Evolutionary conservation across 2,797 vertebrate species (phyloP).

Genomic region (Sandelia bainsii): DNA sequence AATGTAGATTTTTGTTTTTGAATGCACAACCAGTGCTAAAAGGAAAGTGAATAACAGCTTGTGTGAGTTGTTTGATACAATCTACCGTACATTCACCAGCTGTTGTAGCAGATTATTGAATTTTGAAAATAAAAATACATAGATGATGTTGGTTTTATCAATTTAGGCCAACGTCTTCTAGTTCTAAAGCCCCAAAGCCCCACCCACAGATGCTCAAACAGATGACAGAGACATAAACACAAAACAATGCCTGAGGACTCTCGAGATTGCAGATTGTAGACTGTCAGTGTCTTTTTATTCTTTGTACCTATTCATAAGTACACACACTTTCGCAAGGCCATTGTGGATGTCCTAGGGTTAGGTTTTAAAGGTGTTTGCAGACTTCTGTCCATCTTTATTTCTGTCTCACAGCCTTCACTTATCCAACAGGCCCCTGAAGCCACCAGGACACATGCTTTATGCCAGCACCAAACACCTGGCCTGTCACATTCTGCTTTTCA

Average conservation of each 20-base stretch:
- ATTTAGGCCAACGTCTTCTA: no score
- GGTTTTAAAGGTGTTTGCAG: constrained; percentile 32
- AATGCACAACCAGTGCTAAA: no score
- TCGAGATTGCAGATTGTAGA: not conserved
- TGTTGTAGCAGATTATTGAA: no score
- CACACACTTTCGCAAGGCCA: not conserved
- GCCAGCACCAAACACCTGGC: constrained; percentile 19
- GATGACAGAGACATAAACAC: not conserved
- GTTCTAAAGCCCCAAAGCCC: not conserved
- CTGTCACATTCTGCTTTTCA: constrained; percentile 38
- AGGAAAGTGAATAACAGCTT: no score
- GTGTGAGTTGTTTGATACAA: no score
- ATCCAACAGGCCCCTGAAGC: constrained; percentile 22
- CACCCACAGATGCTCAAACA: not conserved
- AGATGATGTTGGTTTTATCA: no score
- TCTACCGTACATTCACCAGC: no score
- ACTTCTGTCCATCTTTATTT: constrained; percentile 35
- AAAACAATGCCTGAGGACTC: not conserved
- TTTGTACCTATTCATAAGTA: not conserved
- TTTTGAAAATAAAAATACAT: no score
- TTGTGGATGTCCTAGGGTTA: constrained; percentile 11
- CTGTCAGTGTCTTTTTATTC: not conserved
- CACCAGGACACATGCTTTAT: constrained; percentile 11
- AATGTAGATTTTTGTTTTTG: no score
- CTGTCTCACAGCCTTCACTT: constrained; percentile 7